These are phyloP conservation scores for Scelioninae gen. 2 DNA, from an alignment of 2,888 invertebrate genomes.

Conservation along the genomic window DNA sequence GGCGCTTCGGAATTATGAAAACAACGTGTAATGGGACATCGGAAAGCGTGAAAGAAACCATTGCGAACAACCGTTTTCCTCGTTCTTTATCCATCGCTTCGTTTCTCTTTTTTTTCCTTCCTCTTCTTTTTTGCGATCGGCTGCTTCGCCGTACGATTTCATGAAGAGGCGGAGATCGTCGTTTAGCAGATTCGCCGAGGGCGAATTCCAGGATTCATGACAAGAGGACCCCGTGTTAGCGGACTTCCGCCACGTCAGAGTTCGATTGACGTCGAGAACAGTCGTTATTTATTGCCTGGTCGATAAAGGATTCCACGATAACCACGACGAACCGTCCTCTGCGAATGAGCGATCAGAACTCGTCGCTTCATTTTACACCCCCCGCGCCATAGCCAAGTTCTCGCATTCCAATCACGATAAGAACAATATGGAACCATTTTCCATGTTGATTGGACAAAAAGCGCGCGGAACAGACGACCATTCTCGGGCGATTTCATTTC, in stretches of 20 bases:
- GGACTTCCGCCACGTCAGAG: constrained; percentile 67
- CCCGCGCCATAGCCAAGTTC: constrained; percentile 30
- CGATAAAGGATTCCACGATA: constrained; percentile 59
- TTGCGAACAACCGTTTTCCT: constrained; percentile 11
- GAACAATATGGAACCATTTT: constrained; percentile 50
- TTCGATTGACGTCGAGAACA: constrained; percentile 66
- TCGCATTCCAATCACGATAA: constrained; percentile 53
- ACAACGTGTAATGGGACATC: not conserved
- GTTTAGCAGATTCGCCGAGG: constrained; percentile 47
- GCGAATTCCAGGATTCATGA: constrained; percentile 56
- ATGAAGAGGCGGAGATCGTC: constrained; percentile 34
- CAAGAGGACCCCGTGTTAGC: constrained; percentile 60
- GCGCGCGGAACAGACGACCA: not conserved
- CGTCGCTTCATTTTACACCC: constrained; percentile 52
- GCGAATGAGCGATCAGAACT: constrained; percentile 46
- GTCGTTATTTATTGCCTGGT: constrained; percentile 64
- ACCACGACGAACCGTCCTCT: constrained; percentile 36
- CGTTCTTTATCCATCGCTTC: constrained; percentile 14
- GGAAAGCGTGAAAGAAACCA: constrained; percentile 4
- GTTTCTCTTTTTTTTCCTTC: not conserved
- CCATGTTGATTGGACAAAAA: constrained; percentile 47
- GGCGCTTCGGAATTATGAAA: too few species aligned
- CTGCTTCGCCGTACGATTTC: constrained; percentile 23
- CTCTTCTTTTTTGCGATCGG: constrained; percentile 4
- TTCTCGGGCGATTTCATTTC: constrained; percentile 14